phyloP scores from a whole-genome alignment of 2,113 vertebrate genomes.

The Nycticryphes semicollaris region DNA sequence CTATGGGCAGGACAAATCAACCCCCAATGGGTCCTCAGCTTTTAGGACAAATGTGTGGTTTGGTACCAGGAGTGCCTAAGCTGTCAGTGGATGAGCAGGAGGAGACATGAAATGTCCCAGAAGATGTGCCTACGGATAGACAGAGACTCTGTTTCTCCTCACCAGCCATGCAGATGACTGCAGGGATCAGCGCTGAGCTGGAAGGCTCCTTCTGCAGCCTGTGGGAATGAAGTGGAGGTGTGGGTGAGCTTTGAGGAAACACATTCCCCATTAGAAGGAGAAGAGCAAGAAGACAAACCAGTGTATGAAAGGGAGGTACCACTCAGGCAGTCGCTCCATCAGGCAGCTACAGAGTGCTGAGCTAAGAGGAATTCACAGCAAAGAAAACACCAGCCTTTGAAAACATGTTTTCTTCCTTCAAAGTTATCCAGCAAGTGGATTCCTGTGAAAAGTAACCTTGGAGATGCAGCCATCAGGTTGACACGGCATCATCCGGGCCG shows the following conservation, averaged over 20 bases:
- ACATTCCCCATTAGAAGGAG: not conserved
- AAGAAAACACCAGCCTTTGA: not conserved
- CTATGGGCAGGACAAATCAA: not conserved
- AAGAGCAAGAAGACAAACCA: not conserved
- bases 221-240: not conserved
- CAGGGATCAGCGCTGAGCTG: not conserved
- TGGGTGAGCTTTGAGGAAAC: not conserved
- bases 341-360: not conserved
- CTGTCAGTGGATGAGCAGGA: not conserved
- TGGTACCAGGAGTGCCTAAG: not conserved
- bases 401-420: not conserved
- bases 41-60: not conserved
- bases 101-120: not conserved
- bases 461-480: not conserved
- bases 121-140: not conserved
- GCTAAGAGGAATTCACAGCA: not conserved
- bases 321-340: not conserved
- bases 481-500: rapidly evolving
- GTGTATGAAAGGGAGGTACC: not conserved
- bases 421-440: not conserved
- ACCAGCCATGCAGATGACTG: not conserved
- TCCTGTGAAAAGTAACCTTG: not conserved
- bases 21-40: not conserved
- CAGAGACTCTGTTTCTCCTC: not conserved
- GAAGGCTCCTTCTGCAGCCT: not conserved